Conservation (phyloP, 2,113 vertebrate species). For the Ploceus nigricollis region DNA sequence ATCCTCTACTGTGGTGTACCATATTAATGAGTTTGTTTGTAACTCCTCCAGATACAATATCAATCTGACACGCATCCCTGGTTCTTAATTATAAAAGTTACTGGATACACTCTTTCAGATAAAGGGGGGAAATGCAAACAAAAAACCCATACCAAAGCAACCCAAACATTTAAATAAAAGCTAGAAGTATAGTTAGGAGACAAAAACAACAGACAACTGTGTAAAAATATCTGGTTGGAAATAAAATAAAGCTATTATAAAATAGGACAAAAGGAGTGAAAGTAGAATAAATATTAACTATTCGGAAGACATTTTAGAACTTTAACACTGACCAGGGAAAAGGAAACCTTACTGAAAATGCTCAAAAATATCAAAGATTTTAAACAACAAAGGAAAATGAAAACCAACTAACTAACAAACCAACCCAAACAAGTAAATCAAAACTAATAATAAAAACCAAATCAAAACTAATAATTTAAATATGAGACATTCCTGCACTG, state of each 20-base stretch:
- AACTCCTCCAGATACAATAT: background rate
- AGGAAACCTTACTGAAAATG: background rate
- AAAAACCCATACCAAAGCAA: background rate
- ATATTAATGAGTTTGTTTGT: background rate
- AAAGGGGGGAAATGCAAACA: background rate
- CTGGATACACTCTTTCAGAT: background rate
- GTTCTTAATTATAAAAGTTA: background rate
- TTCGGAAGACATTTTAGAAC: background rate
- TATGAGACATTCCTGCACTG: background rate
- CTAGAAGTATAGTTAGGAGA: background rate
- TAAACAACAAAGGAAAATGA: background rate
- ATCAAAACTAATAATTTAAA: background rate
- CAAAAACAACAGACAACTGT: background rate
- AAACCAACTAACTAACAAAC: background rate
- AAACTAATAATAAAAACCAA: rapidly evolving
- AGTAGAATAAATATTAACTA: background rate
- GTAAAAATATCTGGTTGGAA: background rate
- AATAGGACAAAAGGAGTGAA: background rate
- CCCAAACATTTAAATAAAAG: background rate
- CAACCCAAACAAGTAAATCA: background rate
- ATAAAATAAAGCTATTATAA: background rate
- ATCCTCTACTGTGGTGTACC: background rate
- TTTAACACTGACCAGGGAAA: background rate
- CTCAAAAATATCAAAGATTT: background rate
- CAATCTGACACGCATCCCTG: background rate